These are phyloP conservation scores for Lamellibrachia luymesi DNA, from an alignment of 1,140 invertebrate genomes.

Conservation along the genomic window DNA sequence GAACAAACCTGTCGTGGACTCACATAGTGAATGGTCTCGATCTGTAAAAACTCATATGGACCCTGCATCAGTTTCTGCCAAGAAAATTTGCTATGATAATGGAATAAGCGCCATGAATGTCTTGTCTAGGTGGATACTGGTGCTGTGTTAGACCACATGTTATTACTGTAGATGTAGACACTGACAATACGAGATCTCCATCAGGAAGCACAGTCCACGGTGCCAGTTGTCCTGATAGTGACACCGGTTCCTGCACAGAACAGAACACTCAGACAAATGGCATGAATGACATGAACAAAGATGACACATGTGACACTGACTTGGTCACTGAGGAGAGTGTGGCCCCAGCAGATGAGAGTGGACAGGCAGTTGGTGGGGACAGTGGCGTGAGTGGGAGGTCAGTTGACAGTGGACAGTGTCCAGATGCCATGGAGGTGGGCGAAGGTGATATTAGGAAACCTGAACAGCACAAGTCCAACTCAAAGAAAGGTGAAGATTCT, in stretches of 20 bases:
- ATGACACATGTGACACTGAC: background rate
- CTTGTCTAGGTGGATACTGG: too few relatives aligned
- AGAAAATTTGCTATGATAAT: too few relatives aligned
- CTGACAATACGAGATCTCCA: background rate
- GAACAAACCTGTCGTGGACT: too few relatives aligned
- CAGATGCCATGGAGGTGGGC: background rate
- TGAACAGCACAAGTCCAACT: slow-evolving; percentile 1
- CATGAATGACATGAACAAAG: background rate
- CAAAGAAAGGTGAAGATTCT: slow-evolving; percentile 21
- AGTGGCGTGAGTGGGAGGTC: background rate
- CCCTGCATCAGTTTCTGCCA: too few relatives aligned
- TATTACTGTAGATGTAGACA: background rate
- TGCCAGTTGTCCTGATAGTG: background rate
- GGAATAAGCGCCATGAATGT: too few relatives aligned
- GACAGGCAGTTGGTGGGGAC: background rate
- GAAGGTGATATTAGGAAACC: background rate
- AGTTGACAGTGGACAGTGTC: background rate
- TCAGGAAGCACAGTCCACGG: background rate
- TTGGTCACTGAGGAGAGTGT: background rate
- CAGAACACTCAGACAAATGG: background rate
- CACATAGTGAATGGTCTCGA: too few relatives aligned
- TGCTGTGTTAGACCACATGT: too few relatives aligned
- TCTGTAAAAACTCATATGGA: too few relatives aligned
- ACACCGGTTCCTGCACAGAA: background rate
- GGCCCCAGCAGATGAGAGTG: background rate